Conservation (phyloP, 1,140 invertebrate genomes). For the Camponotus pennsylvanicus region DNA sequence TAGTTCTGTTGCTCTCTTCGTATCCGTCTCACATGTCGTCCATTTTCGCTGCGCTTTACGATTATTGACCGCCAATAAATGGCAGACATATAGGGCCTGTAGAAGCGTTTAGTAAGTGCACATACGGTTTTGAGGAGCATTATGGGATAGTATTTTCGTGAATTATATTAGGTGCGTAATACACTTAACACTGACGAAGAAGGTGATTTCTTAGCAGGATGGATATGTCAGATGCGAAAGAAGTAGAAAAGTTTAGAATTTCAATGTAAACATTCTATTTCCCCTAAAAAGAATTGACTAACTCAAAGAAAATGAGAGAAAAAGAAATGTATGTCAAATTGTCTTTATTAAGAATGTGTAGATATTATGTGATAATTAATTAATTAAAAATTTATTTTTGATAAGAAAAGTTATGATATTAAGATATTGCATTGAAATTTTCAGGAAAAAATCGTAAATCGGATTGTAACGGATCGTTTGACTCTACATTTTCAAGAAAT, state of each 20-base stretch:
- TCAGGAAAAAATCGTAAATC: background rate
- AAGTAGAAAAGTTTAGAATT: background rate
- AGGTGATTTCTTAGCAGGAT: background rate
- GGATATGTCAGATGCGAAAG: background rate
- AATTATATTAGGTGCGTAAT: background rate
- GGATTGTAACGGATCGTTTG: background rate
- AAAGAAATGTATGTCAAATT: background rate
- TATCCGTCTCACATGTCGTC: conserved; percentile 1
- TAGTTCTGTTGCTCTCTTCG: conserved; percentile 8
- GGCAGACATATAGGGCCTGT: background rate
- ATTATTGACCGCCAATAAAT: conserved; percentile 44
- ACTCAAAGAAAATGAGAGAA: background rate
- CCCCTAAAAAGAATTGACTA: background rate
- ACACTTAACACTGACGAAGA: background rate
- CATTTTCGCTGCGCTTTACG: conserved; percentile 33
- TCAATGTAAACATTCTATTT: background rate
- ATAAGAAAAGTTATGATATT: no score
- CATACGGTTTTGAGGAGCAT: background rate
- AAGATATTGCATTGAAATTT: background rate
- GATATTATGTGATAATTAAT: background rate
- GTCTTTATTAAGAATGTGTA: background rate
- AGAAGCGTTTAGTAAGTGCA: conserved; percentile 21
- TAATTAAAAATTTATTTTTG: background rate
- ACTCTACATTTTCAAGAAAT: conserved; percentile 20
- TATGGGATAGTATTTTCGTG: background rate